Evolutionary conservation across 2,888 invertebrate genomes (phyloP).

Genomic region (Myathropa florea): DNA sequence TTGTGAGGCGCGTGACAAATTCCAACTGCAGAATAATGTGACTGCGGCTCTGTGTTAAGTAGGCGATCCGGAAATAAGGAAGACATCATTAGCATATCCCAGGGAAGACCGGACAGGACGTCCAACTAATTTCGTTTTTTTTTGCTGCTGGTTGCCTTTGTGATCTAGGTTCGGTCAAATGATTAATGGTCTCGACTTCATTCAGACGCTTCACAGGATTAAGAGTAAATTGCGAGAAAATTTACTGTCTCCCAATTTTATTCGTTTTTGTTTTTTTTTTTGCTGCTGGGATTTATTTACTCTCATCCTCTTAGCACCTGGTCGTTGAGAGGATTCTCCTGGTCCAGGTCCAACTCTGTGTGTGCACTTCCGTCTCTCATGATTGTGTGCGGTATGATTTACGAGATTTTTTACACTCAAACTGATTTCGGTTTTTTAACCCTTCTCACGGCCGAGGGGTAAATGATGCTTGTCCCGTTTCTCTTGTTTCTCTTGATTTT

Average conservation of each 20-base stretch:
- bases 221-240: constrained; percentile 42
- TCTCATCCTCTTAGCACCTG: constrained; percentile 51
- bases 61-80: neutral
- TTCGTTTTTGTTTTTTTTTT: constrained; percentile 6
- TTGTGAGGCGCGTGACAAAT: constrained; percentile 63
- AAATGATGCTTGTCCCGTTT: neutral
- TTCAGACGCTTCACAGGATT: neutral
- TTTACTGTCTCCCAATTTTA: constrained; percentile 43
- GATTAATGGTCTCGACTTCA: constrained; percentile 61
- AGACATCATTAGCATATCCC: neutral
- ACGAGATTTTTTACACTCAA: constrained; percentile 55
- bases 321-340: neutral
- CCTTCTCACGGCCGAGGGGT: constrained; percentile 12
- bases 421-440: constrained; percentile 35
- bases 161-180: constrained; percentile 35
- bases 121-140: neutral
- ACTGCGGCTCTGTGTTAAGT: constrained; percentile 11
- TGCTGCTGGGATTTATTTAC: constrained; percentile 44
- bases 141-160: neutral
- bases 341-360: constrained; percentile 15
- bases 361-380: constrained; percentile 42
- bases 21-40: constrained; percentile 55
- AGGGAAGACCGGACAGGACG: neutral
- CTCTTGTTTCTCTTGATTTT: constrained; percentile 28
- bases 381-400: constrained; percentile 52